phyloP scores from a whole-genome alignment of 2,888 invertebrate species.

The Temnothorax ravouxi region DNA sequence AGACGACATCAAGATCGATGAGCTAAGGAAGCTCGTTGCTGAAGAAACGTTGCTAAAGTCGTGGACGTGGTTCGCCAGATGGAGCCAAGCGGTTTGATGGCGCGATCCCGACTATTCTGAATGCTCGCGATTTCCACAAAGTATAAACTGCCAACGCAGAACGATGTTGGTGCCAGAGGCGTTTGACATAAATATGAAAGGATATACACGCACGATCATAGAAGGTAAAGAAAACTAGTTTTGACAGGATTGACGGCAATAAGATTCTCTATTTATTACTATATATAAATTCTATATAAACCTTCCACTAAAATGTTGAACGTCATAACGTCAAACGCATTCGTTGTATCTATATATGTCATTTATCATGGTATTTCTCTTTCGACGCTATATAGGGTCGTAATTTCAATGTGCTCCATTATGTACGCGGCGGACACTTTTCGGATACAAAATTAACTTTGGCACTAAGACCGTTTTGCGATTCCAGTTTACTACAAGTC shows the following conservation, averaged over 20 bases:
- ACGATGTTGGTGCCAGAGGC: neutral
- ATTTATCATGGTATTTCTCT: neutral
- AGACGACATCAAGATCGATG: conserved; percentile 9
- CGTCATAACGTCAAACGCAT: conserved; percentile 3
- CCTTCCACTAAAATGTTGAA: neutral
- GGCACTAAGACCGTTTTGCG: conserved; percentile 32
- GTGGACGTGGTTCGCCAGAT: conserved; percentile 10
- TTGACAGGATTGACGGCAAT: neutral
- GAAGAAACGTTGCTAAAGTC: conserved; percentile 15
- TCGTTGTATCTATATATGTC: neutral
- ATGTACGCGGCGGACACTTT: neutral
- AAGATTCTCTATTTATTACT: neutral
- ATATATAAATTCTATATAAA: no score
- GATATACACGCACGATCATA: neutral
- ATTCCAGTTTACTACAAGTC: conserved; percentile 63
- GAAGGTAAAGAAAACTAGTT: neutral
- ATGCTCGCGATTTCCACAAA: neutral
- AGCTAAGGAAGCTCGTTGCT: conserved; percentile 3
- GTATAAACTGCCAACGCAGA: neutral
- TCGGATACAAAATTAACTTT: conserved; percentile 41
- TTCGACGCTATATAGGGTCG: neutral
- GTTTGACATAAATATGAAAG: neutral
- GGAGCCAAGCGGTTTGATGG: conserved; percentile 32
- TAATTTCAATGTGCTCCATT: neutral
- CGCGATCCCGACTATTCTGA: neutral